Evolutionary conservation across 2,797 vertebrate species (phyloP).

Genomic region (Esox masquinongy): DNA sequence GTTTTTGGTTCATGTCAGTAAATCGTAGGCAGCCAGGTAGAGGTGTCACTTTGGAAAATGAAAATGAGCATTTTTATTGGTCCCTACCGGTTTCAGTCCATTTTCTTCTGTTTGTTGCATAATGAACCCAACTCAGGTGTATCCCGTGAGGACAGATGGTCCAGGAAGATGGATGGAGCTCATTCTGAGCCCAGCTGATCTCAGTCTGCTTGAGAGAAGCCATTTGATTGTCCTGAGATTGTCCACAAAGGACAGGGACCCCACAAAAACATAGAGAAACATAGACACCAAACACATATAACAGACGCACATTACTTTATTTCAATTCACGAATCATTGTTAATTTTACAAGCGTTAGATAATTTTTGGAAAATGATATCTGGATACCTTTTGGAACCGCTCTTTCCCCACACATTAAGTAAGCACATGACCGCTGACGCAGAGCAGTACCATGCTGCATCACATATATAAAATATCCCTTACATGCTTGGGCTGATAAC

Average conservation of each 20-base stretch:
- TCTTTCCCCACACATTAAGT: no score
- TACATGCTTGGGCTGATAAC: no score
- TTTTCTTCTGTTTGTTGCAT: background rate
- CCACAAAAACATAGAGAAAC: constrained; percentile 2
- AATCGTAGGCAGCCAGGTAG: background rate
- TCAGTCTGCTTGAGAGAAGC: constrained; percentile 44
- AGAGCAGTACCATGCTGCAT: no score
- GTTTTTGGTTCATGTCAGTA: constrained; percentile 25
- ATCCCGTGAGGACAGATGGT: constrained; percentile 24
- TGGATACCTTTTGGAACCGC: no score
- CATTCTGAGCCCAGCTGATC: constrained; percentile 39
- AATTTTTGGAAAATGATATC: no score
- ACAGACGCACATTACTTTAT: background rate
- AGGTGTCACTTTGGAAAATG: background rate
- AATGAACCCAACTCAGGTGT: constrained; percentile 15
- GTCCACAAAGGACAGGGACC: constrained; percentile 29
- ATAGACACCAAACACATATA: background rate
- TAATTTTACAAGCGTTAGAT: no score
- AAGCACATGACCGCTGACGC: no score
- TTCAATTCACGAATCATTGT: no score
- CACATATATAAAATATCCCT: no score
- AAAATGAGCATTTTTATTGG: background rate
- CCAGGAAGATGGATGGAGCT: constrained; percentile 49
- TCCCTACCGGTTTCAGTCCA: background rate
- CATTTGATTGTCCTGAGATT: constrained; percentile 50